Evolutionary conservation across 2,888 invertebrate genomes (phyloP), one percentile per base, ranked within the genome.

Genomic region (Asteroscopus sphinx): DNA sequence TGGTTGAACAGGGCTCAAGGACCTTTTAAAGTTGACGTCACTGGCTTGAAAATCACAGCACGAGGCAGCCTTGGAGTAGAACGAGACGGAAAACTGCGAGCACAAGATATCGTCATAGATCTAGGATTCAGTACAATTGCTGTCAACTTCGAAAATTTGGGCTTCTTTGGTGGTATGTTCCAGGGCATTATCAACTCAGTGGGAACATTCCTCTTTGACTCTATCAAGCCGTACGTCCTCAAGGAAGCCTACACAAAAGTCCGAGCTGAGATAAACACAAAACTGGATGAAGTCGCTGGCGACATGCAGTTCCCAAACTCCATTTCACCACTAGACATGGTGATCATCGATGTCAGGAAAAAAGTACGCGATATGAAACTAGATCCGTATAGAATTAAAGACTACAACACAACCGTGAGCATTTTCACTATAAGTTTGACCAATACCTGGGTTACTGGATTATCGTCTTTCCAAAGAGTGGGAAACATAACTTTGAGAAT

Each of bases 281-380:
- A 97, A 82, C 95, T 98, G 21, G 95, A 96, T 13, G 95, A 96
- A 73, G 81, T 97, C 11, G 96, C 97, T 11, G 95, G 95, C 0
- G 95, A 95, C 52, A 96, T 97, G 77, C 96, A 95, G 55, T 96
- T 98, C 78, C 97, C 98, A 0, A 98, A 98, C 84, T 98, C 98
- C 0, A 97, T 98, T 74, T 96, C 97, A 11, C 98, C 98, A 0
- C 93, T 98, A 57, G 98, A 98, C 81, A 97, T 97, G 95, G 96
- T 97, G 2, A 95, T 98, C 35, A 96, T 97, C 0, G 96, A 97
- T 79, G 95, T 95, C 0, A 94, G 98, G 8, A 96, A 96, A 72
- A 95, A 96, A 79, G 96, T 98, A 0, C 89, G 94, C 35, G 88
- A 88, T 9, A 94, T 95, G 88, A 94, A 96, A 1, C 96, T 96